Evolutionary conservation across 2,888 invertebrate genomes (phyloP).

Genomic region (Minunthozetes semirufus): DNA sequence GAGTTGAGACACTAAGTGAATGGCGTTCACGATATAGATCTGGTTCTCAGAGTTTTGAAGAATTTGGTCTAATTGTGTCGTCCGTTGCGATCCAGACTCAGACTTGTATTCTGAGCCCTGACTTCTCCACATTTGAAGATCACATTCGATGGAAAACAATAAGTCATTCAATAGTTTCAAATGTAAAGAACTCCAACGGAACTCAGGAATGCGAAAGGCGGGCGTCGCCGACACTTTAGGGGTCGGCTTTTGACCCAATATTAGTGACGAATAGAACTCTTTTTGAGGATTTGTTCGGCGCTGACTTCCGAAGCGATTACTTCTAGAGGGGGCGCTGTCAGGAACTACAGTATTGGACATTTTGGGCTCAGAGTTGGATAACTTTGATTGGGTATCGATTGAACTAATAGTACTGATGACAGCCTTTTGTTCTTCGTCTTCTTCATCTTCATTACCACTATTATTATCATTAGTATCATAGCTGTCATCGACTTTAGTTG

Average conservation of each 20-base stretch:
- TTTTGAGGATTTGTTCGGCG: constrained; percentile 19
- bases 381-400: constrained; percentile 30
- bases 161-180: constrained; percentile 92
- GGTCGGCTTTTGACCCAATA: constrained; percentile 22
- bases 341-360: constrained; percentile 16
- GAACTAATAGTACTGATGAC: constrained; percentile 36
- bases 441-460: constrained; percentile 39
- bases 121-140: constrained; percentile 82
- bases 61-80: constrained; percentile 35
- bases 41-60: constrained; percentile 69
- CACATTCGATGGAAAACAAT: constrained; percentile 90
- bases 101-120: constrained; percentile 45
- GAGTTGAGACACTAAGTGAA: constrained; percentile 96
- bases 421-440: constrained; percentile 38
- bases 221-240: constrained; percentile 72
- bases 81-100: background rate
- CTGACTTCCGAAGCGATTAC: constrained; percentile 29
- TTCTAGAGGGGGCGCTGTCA: constrained; percentile 41
- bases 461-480: constrained; percentile 30
- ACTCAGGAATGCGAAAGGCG: constrained; percentile 97
- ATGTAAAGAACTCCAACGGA: constrained; percentile 98
- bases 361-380: background rate
- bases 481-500: constrained; percentile 40
- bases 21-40: constrained; percentile 98
- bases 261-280: background rate